These are phyloP conservation scores for Dendrolimus pini DNA, from an alignment of 2,888 invertebrate genomes.

Conservation along the genomic window DNA sequence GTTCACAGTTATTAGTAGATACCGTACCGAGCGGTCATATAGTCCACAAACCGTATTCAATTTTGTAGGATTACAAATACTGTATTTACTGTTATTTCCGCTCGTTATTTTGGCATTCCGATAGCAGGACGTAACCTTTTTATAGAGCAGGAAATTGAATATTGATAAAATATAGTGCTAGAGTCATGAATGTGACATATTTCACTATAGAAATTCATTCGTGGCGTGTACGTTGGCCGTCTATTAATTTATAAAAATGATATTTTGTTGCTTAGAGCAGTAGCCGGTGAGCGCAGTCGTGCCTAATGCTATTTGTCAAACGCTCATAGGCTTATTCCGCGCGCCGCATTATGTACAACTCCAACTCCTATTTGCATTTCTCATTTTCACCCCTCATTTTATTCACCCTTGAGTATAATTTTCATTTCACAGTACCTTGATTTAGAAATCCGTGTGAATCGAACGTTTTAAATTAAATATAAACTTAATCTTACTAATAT, in stretches of 20 bases:
- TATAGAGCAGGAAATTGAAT: conserved; percentile 51
- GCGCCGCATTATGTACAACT: conserved; percentile 42
- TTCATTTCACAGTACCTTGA: conserved; percentile 40
- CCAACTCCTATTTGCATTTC: conserved; percentile 69
- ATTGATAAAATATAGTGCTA: conserved; percentile 39
- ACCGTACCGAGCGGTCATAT: no score
- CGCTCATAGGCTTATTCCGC: conserved; percentile 56
- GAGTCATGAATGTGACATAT: conserved; percentile 25
- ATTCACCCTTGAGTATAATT: conserved; percentile 53
- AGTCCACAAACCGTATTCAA: no score
- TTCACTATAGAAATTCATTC: conserved; percentile 21
- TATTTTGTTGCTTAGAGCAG: conserved; percentile 19
- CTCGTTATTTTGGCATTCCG: conserved; percentile 40
- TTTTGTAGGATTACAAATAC: no score
- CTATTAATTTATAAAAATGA: conserved; percentile 31
- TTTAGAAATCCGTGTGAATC: conserved; percentile 30
- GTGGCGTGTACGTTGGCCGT: conserved; percentile 19
- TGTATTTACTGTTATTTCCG: no score
- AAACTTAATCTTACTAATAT: background rate
- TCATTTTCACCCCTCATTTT: conserved; percentile 63
- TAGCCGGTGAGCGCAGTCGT: conserved; percentile 31
- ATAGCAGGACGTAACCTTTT: conserved; percentile 36
- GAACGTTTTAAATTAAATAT: conserved; percentile 9
- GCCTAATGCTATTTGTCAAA: conserved; percentile 58
- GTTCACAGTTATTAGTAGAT: no score